Percentiles rank a stretch among this genome's conserved stretches.
These are phyloP conservation scores for Epinotia demarniana DNA, from an alignment of 2,888 invertebrate genomes.

Conservation along the genomic window DNA sequence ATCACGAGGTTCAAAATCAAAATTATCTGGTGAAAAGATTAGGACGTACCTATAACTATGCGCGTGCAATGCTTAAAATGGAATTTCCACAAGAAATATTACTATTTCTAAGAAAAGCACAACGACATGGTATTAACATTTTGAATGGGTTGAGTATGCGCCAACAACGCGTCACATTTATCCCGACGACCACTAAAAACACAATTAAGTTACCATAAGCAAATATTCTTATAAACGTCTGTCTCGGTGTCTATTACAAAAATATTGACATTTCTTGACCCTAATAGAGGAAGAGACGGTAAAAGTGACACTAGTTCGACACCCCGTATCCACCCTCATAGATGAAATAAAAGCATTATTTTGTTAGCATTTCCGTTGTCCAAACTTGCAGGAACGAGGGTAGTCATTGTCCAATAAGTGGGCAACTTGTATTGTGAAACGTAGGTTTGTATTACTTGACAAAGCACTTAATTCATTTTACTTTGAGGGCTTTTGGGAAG, in stretches of 20 bases:
- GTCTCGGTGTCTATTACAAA: slow-evolving; percentile 62
- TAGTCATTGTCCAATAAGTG: slow-evolving; percentile 24
- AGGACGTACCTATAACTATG: not conserved
- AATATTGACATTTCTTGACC: slow-evolving; percentile 68
- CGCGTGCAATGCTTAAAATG: not conserved
- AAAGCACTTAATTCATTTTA: slow-evolving; percentile 38
- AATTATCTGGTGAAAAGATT: not conserved
- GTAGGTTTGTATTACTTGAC: slow-evolving; percentile 11
- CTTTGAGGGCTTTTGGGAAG: slow-evolving; percentile 17
- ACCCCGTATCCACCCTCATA: slow-evolving; percentile 66
- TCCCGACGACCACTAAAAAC: slow-evolving; percentile 11
- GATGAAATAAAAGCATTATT: slow-evolving; percentile 76
- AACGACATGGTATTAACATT: not conserved
- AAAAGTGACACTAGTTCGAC: slow-evolving; percentile 68
- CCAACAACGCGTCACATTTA: not conserved
- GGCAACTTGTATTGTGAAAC: slow-evolving; percentile 22
- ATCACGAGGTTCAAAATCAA: not conserved
- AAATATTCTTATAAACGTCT: slow-evolving; percentile 59
- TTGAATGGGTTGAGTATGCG: not conserved
- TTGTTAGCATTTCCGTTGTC: slow-evolving; percentile 56
- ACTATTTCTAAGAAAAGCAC: not conserved
- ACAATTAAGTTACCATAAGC: slow-evolving; percentile 45
- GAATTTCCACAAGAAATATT: not conserved
- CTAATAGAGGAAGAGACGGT: slow-evolving; percentile 73
- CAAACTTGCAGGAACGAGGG: slow-evolving; percentile 43